Evolutionary conservation across 2,888 invertebrate species (phyloP).

Genomic region (Patella caerulea): DNA sequence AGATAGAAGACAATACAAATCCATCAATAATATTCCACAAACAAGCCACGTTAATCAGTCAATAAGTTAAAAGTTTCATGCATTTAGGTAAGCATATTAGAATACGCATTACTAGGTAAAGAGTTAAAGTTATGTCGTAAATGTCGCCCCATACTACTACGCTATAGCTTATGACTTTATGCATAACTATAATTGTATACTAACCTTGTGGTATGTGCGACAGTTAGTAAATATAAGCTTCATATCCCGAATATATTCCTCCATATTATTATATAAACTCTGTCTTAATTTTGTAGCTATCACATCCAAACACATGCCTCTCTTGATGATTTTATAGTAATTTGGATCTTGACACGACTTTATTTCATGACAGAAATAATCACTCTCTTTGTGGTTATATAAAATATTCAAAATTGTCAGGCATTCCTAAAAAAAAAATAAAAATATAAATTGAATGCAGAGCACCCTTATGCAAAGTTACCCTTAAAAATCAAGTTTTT

Average conservation of each 20-base stretch:
- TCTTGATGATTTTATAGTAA: slow-evolving; percentile 25
- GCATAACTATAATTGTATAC: no score
- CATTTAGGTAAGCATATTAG: no score
- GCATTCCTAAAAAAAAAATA: slow-evolving; percentile 14
- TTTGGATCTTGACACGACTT: slow-evolving; percentile 12
- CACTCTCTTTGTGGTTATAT: slow-evolving; percentile 20
- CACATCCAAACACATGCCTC: slow-evolving; percentile 17
- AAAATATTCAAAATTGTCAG: slow-evolving; percentile 20
- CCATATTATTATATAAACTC: slow-evolving; percentile 7
- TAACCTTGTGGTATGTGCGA: slow-evolving; percentile 15
- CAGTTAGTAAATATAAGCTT: slow-evolving; percentile 23
- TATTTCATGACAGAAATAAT: slow-evolving; percentile 24
- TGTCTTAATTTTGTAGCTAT: slow-evolving; percentile 17
- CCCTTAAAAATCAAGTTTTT: not conserved
- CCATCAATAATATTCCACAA: no score
- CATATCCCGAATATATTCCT: slow-evolving; percentile 19
- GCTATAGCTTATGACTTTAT: not conserved
- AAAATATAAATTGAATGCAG: no score
- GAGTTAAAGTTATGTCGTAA: no score
- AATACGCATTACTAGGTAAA: no score
- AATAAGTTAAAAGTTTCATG: no score
- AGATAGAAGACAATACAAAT: no score
- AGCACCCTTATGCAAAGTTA: not conserved
- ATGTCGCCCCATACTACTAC: no score
- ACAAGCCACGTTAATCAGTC: no score